These are phyloP conservation scores for Drosophila multiciliata DNA, from an alignment of 2,888 invertebrate genomes.

Conservation along the genomic window DNA sequence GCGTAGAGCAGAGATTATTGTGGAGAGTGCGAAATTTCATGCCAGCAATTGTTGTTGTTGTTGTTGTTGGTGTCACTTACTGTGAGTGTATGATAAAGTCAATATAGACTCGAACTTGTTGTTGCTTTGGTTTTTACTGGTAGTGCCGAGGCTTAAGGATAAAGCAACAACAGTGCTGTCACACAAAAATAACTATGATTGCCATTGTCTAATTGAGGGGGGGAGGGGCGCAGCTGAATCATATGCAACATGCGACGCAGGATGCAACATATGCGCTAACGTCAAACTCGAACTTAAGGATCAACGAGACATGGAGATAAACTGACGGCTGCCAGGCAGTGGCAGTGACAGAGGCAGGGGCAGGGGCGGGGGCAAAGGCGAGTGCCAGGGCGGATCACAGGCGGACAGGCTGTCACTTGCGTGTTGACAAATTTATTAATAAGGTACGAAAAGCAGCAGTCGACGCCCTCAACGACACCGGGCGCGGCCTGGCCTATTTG, in stretches of 20 bases:
- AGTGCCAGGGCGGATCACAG: slow-evolving; percentile 55
- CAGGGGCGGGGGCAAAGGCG: slow-evolving; percentile 13
- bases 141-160: not conserved
- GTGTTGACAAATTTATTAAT: slow-evolving; percentile 85
- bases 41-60: slow-evolving; percentile 51
- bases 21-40: slow-evolving; percentile 76
- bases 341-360: slow-evolving; percentile 19
- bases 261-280: slow-evolving; percentile 73
- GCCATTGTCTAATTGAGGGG: slow-evolving; percentile 56
- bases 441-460: slow-evolving; percentile 79
- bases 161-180: slow-evolving; percentile 4
- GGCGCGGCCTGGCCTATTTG: slow-evolving; percentile 75
- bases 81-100: slow-evolving; percentile 54
- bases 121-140: not conserved
- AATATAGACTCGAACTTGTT: slow-evolving; percentile 37
- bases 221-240: slow-evolving; percentile 61
- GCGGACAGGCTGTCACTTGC: slow-evolving; percentile 81
- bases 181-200: slow-evolving; percentile 29
- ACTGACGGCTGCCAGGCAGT: slow-evolving; percentile 45
- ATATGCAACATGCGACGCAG: slow-evolving; percentile 32
- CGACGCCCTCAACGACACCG: slow-evolving; percentile 72
- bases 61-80: slow-evolving; percentile 61
- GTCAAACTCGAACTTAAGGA: slow-evolving; percentile 67
- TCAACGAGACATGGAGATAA: slow-evolving; percentile 60
- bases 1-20: slow-evolving; percentile 62